Conservation (phyloP, 2,113 vertebrate genomes). For the Sander lucioperca region DNA sequence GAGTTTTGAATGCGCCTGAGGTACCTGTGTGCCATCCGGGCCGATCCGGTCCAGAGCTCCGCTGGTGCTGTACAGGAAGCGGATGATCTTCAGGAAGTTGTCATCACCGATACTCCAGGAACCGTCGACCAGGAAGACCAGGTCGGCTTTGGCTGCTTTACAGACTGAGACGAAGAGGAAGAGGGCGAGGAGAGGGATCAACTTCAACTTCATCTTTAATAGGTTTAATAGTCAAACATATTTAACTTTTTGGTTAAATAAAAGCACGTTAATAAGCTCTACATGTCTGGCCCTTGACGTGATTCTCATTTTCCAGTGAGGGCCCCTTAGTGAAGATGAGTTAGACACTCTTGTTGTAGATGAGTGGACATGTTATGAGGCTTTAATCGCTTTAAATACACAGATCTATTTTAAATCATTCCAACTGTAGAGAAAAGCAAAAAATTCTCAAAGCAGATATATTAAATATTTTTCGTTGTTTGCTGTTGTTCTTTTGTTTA, state of each 20-base stretch:
- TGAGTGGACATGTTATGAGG: too few relatives aligned
- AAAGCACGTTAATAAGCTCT: too few relatives aligned
- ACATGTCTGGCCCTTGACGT: too few relatives aligned
- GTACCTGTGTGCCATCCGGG: slow-evolving; percentile 91
- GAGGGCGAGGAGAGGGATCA: not conserved
- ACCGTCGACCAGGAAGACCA: slow-evolving; percentile 96
- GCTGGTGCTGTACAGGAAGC: slow-evolving; percentile 92
- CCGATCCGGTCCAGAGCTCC: slow-evolving; percentile 94
- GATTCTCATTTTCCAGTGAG: too few relatives aligned
- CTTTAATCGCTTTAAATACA: not conserved
- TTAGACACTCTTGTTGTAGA: too few relatives aligned
- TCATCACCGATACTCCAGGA: slow-evolving; percentile 99
- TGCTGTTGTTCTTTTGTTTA: not conserved
- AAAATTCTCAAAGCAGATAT: too few relatives aligned
- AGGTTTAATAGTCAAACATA: too few relatives aligned
- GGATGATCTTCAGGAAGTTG: slow-evolving; percentile 96
- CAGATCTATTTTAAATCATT: too few relatives aligned
- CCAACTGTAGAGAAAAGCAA: not conserved
- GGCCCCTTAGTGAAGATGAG: too few relatives aligned
- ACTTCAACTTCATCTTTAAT: too few relatives aligned
- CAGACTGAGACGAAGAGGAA: slow-evolving; percentile 84
- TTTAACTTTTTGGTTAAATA: too few relatives aligned
- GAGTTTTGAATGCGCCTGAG: too few relatives aligned
- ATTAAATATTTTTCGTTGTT: not conserved
- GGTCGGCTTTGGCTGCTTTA: slow-evolving; percentile 93